Percentiles rank a stretch among this genome's conserved stretches.
Evolutionary conservation across 37 sponge, comb jelly and placozoan genomes (phyloP).

Genomic region (Halichondria panicea): DNA sequence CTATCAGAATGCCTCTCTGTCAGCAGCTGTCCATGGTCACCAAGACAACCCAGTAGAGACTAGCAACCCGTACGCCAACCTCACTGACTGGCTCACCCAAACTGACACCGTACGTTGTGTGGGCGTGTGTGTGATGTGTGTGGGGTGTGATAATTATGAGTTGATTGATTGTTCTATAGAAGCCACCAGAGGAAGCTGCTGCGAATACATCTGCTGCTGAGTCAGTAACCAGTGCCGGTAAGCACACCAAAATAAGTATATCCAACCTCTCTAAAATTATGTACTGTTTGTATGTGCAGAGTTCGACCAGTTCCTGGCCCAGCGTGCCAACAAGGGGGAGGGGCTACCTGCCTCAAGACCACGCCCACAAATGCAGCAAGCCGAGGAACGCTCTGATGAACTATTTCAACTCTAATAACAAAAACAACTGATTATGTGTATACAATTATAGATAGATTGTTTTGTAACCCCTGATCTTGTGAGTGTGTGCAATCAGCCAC

Average conservation of each 20-base stretch:
- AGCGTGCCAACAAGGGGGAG: slow-evolving; percentile 55
- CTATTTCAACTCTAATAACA: slow-evolving; percentile 71
- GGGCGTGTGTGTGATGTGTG: no score
- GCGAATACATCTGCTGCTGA: slow-evolving; percentile 14
- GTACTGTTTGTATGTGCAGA: slow-evolving; percentile 21
- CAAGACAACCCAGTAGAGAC: slow-evolving; percentile 17
- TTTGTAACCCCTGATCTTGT: no score
- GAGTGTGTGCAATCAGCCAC: no score
- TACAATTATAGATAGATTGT: no score
- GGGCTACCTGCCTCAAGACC: slow-evolving; percentile 36
- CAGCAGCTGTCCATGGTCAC: slow-evolving; percentile 33
- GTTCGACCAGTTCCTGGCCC: slow-evolving; percentile 84
- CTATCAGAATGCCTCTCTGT: slow-evolving; percentile 33
- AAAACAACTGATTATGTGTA: no score
- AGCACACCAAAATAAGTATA: no score
- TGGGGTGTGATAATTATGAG: not conserved
- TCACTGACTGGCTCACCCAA: slow-evolving; percentile 60
- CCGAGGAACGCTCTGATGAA: slow-evolving; percentile 71
- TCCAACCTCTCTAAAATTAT: not conserved
- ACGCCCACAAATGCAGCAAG: slow-evolving; percentile 84
- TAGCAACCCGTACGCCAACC: slow-evolving; percentile 24
- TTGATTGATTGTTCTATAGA: not conserved
- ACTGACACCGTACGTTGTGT: slow-evolving; percentile 43
- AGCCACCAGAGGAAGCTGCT: not conserved
- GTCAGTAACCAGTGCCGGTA: slow-evolving; percentile 74